These are phyloP conservation scores for Drosophila setosimentum DNA, from an alignment of 2,888 invertebrate species.

Conservation along the genomic window DNA sequence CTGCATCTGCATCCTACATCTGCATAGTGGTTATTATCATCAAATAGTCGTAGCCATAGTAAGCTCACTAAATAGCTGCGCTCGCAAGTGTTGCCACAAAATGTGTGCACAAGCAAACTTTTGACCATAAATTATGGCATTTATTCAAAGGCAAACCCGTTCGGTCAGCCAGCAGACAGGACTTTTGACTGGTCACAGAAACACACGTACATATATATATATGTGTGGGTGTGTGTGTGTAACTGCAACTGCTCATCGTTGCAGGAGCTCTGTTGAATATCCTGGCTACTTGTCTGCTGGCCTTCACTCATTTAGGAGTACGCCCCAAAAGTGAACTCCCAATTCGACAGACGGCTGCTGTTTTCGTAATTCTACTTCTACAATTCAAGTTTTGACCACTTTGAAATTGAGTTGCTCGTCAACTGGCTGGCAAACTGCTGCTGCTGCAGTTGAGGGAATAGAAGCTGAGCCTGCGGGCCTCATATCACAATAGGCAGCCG, in stretches of 20 bases:
- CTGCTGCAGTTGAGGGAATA: not conserved
- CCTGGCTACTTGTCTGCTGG: not conserved
- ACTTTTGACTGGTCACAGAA: constrained; percentile 21
- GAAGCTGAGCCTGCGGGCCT: constrained; percentile 7
- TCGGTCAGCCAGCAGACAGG: constrained; percentile 37
- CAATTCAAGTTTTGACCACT: constrained; percentile 63
- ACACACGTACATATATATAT: constrained; percentile 8
- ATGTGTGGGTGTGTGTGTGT: not conserved
- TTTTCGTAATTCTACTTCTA: constrained; percentile 5
- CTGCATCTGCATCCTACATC: constrained; percentile 4
- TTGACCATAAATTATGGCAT: constrained; percentile 81
- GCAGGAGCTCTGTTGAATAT: constrained; percentile 23
- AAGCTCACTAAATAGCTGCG: constrained; percentile 71
- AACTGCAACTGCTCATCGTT: constrained; percentile 18
- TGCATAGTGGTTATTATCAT: constrained; percentile 19
- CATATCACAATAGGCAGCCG: constrained; percentile 39
- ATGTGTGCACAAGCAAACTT: constrained; percentile 79
- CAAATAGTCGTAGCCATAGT: constrained; percentile 23
- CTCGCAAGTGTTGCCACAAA: constrained; percentile 75
- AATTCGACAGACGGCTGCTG: constrained; percentile 58
- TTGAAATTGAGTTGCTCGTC: constrained; percentile 62
- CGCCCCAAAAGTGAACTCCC: constrained; percentile 52
- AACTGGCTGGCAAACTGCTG: constrained; percentile 5
- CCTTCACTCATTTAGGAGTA: constrained; percentile 63
- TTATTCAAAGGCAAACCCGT: constrained; percentile 78